These are phyloP conservation scores for Temnopleurus reevesii DNA, from an alignment of 53 echinoderm and acorn worm species.

Conservation along the genomic window DNA sequence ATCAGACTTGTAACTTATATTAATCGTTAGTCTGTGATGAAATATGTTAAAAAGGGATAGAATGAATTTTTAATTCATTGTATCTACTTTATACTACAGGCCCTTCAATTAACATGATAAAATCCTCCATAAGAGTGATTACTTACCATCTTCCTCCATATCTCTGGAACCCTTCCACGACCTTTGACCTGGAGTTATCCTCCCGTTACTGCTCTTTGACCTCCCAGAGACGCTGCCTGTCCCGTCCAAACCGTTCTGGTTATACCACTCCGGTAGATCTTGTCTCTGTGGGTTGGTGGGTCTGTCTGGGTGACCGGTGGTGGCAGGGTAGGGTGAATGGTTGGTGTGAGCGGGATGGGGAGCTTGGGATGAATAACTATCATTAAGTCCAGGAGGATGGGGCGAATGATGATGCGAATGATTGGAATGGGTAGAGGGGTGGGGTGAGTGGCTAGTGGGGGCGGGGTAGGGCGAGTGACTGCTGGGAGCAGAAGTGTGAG, in stretches of 20 bases:
- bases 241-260: constrained; percentile 39
- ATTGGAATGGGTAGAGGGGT: neutral
- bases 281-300: neutral
- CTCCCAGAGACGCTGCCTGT: neutral
- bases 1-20: no score
- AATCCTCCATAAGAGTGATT: neutral
- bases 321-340: neutral
- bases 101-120: no score
- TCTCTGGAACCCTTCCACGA: constrained; percentile 56
- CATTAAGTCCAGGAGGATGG: no score
- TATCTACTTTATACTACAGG: no score
- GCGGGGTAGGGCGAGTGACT: neutral
- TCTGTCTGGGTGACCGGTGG: neutral
- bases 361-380: no score
- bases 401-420: neutral
- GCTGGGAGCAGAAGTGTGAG: neutral
- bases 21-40: no score
- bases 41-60: no score
- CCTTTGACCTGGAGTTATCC: constrained; percentile 54
- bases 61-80: no score
- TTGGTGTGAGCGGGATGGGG: neutral
- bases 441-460: neutral
- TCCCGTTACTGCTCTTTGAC: constrained; percentile 25
- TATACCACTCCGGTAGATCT: constrained; percentile 49
- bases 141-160: constrained; percentile 44